Percentiles rank a stretch among this genome's conserved stretches.
These are phyloP conservation scores for Stramonita haemastoma DNA, from an alignment of 2,888 invertebrate species.

Conservation along the genomic window DNA sequence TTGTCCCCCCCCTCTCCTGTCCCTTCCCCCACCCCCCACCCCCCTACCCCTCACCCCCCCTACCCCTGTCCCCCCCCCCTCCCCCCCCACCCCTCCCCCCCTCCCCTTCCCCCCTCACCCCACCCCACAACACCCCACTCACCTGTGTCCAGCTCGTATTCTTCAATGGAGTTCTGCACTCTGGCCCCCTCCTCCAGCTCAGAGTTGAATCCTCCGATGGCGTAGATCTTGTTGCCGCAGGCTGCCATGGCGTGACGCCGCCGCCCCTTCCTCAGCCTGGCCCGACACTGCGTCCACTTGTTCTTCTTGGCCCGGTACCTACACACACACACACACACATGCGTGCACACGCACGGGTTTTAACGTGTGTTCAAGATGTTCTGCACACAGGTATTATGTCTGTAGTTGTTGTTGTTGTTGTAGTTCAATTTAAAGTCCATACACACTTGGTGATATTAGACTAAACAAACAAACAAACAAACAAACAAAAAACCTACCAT, in stretches of 20 bases:
- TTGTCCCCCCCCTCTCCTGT: too few relatives aligned
- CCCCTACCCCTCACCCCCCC: conserved; percentile 16
- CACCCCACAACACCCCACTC: not conserved
- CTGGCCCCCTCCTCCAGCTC: conserved; percentile 61
- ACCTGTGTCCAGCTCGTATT: conserved; percentile 63
- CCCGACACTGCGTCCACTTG: conserved; percentile 64
- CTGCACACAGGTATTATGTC: too few relatives aligned
- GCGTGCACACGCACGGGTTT: too few relatives aligned
- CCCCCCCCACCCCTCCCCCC: conserved; percentile 15
- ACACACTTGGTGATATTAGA: too few relatives aligned
- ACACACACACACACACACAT: not conserved
- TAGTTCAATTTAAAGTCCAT: too few relatives aligned
- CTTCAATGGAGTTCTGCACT: conserved; percentile 67
- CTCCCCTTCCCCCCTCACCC: too few relatives aligned
- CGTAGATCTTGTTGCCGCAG: conserved; percentile 63
- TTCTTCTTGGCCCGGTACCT: conserved; percentile 65
- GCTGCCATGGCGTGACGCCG: conserved; percentile 69
- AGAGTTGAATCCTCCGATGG: conserved; percentile 69
- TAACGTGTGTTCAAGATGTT: too few relatives aligned
- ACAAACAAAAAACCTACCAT: too few relatives aligned
- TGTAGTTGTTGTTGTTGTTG: too few relatives aligned
- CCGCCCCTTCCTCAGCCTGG: conserved; percentile 63
- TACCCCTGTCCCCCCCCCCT: too few relatives aligned
- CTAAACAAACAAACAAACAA: too few relatives aligned
- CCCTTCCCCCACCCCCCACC: too few relatives aligned